Percentiles rank a stretch among this genome's conserved stretches.
Conservation (phyloP, 2,888 invertebrate genomes). For the Gisinianus flammeolus region DNA sequence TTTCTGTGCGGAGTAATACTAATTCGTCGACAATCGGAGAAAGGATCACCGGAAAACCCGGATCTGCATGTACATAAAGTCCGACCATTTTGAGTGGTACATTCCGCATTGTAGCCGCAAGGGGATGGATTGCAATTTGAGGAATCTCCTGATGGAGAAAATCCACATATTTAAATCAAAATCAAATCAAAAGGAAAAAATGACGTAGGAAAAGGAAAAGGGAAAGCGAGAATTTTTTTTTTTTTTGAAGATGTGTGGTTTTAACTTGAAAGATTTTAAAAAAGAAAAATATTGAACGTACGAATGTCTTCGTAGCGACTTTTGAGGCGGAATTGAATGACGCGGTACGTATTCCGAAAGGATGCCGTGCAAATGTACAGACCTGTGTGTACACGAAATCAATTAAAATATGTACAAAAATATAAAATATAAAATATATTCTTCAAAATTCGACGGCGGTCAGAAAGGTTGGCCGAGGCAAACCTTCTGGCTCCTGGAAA, state of each 20-base stretch:
- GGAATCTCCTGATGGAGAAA: not conserved
- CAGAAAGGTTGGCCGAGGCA: too few species aligned
- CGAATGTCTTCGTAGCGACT: slow-evolving; percentile 14
- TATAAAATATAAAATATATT: too few species aligned
- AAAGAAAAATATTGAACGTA: not conserved
- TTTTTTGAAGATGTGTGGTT: not conserved
- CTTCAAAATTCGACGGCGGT: too few species aligned
- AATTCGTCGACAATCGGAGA: slow-evolving; percentile 73
- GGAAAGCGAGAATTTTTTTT: not conserved
- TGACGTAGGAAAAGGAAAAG: too few species aligned
- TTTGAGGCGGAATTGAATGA: slow-evolving; percentile 44
- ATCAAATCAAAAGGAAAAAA: too few species aligned
- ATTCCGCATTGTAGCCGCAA: slow-evolving; percentile 82
- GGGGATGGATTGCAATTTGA: slow-evolving; percentile 74
- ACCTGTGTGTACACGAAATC: too few species aligned
- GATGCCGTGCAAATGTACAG: slow-evolving; percentile 35
- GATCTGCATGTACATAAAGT: slow-evolving; percentile 81
- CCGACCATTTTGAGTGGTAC: slow-evolving; percentile 69
- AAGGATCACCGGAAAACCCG: slow-evolving; percentile 82
- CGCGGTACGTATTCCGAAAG: slow-evolving; percentile 36
- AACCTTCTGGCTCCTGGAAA: slow-evolving; percentile 24
- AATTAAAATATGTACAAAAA: too few species aligned
- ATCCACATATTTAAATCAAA: too few species aligned
- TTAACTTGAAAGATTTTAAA: not conserved
- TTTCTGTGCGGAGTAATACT: too few species aligned